Conservation (phyloP, 2,888 invertebrate species). For the Agelastica alni region DNA sequence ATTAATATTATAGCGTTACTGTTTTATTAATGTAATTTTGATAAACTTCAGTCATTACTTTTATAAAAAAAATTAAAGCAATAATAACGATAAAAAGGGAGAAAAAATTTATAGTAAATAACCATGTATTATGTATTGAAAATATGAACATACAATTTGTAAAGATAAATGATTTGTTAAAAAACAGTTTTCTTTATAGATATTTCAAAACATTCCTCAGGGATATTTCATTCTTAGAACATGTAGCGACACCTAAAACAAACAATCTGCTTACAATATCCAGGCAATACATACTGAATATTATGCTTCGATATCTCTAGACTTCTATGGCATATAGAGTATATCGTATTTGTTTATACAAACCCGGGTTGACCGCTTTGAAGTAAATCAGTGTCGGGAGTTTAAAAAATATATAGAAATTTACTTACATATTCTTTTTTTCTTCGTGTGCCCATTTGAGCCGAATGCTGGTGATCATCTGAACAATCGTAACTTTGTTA, state of each 20-base stretch:
- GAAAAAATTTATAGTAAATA: no score
- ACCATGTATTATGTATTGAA: no score
- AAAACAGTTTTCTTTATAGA: neutral
- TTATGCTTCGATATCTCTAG: conserved; percentile 12
- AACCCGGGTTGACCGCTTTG: neutral
- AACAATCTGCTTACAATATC: conserved; percentile 8
- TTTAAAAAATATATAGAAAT: no score
- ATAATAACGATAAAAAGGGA: no score
- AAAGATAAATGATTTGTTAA: neutral
- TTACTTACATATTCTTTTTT: no score
- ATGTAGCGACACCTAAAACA: conserved; percentile 3
- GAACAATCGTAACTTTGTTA: no score
- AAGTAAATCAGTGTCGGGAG: neutral
- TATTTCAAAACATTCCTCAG: neutral
- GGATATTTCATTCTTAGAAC: conserved; percentile 2
- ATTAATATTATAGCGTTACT: no score
- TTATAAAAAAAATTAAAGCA: no score
- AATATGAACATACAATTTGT: neutral
- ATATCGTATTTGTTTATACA: conserved; percentile 20
- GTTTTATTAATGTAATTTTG: no score
- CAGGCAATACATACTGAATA: conserved; percentile 16
- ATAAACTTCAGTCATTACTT: no score
- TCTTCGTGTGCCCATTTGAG: no score
- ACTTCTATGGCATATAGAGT: conserved; percentile 3
- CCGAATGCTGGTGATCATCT: no score